Conservation (phyloP, 2,888 invertebrate genomes). For the Nezara viridula region DNA sequence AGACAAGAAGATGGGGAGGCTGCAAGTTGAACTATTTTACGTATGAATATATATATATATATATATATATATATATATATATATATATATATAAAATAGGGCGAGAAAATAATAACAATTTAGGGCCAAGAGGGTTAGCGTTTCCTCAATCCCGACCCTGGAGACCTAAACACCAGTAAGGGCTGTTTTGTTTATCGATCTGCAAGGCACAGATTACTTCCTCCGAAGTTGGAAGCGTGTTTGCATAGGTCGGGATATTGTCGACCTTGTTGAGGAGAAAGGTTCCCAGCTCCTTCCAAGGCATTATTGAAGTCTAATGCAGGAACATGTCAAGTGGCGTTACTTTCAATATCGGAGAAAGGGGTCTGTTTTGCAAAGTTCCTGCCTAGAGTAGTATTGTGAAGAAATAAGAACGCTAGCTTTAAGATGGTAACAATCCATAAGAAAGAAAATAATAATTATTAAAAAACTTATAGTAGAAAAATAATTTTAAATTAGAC, state of each 20-base stretch:
- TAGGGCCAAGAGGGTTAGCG: neutral
- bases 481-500: no score
- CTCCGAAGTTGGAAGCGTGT: neutral
- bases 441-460: no score
- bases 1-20: no score
- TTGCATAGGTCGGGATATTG: slow-evolving; percentile 23
- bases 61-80: no score
- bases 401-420: no score
- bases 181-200: slow-evolving; percentile 28
- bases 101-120: neutral
- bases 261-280: neutral
- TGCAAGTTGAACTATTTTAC: no score
- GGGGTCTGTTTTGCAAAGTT: no score
- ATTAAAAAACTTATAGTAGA: no score
- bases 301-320: neutral
- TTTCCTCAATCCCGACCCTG: neutral
- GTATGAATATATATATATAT: no score
- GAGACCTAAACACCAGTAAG: neutral
- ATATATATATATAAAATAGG: no score
- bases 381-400: no score
- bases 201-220: neutral
- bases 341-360: neutral
- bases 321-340: neutral
- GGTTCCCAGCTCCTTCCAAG: neutral
- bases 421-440: no score